A percentile compares a stretch with the other conserved stretches of the same genome.
phyloP scores from a whole-genome alignment of 2,113 vertebrate species.

The Amblyopsis rosae region DNA sequence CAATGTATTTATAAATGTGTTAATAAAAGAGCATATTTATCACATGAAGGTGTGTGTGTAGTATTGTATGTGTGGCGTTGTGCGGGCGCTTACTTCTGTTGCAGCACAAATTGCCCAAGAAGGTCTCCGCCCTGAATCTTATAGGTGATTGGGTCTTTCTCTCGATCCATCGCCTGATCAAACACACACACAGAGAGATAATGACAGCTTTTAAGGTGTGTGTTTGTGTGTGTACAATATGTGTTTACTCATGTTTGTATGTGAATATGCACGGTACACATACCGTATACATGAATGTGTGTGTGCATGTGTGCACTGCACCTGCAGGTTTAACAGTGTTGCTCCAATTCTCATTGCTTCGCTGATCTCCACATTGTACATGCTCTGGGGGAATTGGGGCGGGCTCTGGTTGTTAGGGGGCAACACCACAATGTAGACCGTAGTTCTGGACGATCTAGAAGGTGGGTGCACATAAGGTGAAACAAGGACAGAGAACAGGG shows the following conservation, averaged over 20 bases:
- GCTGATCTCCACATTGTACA: constrained; percentile 93
- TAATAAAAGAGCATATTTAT: not conserved
- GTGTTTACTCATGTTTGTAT: not conserved
- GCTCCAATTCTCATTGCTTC: constrained; percentile 94
- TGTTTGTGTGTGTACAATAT: not conserved
- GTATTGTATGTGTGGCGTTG: not conserved
- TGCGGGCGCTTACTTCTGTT: constrained; percentile 81
- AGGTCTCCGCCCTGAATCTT: constrained; percentile 89
- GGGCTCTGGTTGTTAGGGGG: constrained; percentile 98
- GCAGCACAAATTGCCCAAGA: constrained; percentile 87
- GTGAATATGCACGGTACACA: not conserved
- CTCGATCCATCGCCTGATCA: constrained; percentile 90
- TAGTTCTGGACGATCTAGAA: constrained; percentile 92
- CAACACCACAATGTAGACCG: constrained; percentile 95
- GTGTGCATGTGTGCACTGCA: constrained; percentile 39
- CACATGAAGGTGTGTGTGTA: not conserved
- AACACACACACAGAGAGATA: constrained; percentile 24
- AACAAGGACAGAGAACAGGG: not conserved
- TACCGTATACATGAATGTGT: not conserved
- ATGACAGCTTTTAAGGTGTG: not conserved
- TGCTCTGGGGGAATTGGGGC: constrained; percentile 86
- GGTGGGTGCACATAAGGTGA: not conserved
- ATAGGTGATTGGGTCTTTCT: constrained; percentile 89
- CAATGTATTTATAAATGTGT: not conserved
- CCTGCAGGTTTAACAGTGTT: constrained; percentile 90